Evolutionary conservation across 1,140 invertebrate genomes (phyloP), one percentile per base, ranked within the genome.

Genomic region (Holcopasites calliopsidis): DNA sequence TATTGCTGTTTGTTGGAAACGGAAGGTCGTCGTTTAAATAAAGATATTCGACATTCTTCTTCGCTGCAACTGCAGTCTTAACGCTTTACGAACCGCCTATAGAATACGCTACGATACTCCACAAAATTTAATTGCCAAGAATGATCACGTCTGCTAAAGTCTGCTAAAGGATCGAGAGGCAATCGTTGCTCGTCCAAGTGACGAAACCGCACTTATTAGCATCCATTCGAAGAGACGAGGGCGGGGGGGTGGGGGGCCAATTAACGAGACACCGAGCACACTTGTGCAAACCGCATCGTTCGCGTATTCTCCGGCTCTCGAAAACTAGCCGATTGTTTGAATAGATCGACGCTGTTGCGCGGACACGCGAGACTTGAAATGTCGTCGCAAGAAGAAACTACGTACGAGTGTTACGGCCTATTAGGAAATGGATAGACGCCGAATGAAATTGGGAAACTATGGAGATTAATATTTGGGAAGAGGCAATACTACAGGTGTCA

Each of bases 251-350:
- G n/a, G n/a, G 52, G 64, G 75, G 72, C 61, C 82, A 79, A 88
- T 86, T 86, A 83, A 86, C 80, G 66, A 54, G 80, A 66, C 72
- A 79, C 40, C 4, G 4, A 50, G 76, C 73, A 85, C 87, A 88
- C 87, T 88, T 88, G 87, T 85, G 85, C 79, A 88, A 88, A 88
- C 50, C n/a, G 42, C n/a, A 13, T 7, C 66, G 58, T 18, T 21
- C 21, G 26, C 42, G 23, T 78, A 78, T 82, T 77, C 50, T n/a
- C 8, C 11, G 21, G 55, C 65, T 44, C 57, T 69, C 21, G 33
- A 26, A 13, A 42, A 33, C 11, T n/a, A 1, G 16, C n/a, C 38
- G 38, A 33, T 60, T 65, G 66, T 80, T 73, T 69, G 58, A 65
- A 74, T 77, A 81, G 74, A 60, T 62, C 47, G 5, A 21, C 38